Base-by-base conservation (phyloP, 2,797 vertebrate species). In the Poeciliopsis turneri region DNA sequence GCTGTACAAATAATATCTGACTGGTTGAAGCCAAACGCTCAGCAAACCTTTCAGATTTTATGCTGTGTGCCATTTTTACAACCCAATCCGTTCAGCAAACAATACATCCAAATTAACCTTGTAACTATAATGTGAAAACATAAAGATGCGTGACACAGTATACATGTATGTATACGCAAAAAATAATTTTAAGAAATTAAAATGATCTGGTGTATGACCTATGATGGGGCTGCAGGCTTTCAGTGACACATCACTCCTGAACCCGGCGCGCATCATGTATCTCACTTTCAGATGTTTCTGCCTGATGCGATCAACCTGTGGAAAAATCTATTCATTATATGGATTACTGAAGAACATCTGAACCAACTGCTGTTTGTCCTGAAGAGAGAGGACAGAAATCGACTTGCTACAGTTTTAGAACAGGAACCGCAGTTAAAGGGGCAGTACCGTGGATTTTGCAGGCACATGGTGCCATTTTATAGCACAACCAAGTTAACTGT, bases 341-440 rank as follows among this genome's bases (percentile, higher is more conserved):
- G 25, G 68, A 70, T 70, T 45, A 70, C 41, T 46, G 25, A 70
- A 45, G 68, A 28, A 70, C 41, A 70, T 46, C 41, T 70, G 41
- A 46, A 70, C 68, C 68, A 46, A 70, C 68, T 46, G 68, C 68
- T 70, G 68, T 28, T 39, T 70, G 41, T 45, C 68, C 41, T 70
- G 12, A 46, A 45, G 20, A 68, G 68, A 15, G 6, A 70, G 25
- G 39, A 41, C 41, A n/a, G 68, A 70, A 43, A 70, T 46, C 25
- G 68, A 70, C 43, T 41, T 70, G 68, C 43, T 70, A 8, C 68
- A 16, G 25, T n/a, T 69, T 70, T 46, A 70, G 43, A n/a, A 70
- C n/a, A 45, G 39, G 25, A 43, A n/a, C 39, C 25, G 15, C 13
- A 46, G 25, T 45, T 45, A 45, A n/a, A 68, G 23, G 51, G 51